Base-by-base conservation (phyloP, 1,140 invertebrate genomes). In the Lysiphlebus fabarum region DNA sequence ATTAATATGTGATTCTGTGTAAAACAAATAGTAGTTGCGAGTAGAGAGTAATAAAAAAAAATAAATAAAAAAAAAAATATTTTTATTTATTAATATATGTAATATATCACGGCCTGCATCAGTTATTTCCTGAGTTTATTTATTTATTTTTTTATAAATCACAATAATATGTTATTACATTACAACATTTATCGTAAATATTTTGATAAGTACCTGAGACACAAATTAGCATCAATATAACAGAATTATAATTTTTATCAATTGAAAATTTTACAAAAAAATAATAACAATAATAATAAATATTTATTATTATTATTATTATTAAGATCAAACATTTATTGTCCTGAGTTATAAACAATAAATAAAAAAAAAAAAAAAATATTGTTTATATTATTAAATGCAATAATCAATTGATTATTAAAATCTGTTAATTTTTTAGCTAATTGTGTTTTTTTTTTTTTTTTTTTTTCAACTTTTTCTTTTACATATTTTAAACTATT, bases 91-190 rank as follows among this genome's bases (percentile, higher is more conserved):
- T 75, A 75, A 73, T 56, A 73, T 71, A 68, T 74, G 73, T 67
- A 69, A 62, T 66, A 67, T 73, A 79, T 79, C 76, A 78, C 77
- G 76, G 77, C 77, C 76, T 79, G 76, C 75, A 78, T 79, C 66
- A 75, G 72, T 72, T 77, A 26, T 26, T 78, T 76, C 76, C 76
- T 79, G 77, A 79, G 76, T 79, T 74, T 74, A 70, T 77, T 76
- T 68, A 68, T 74, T 73, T 67, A 71, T 73, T 73, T 72, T 71
- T 65, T n/a, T n/a, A n/a, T n/a, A 54, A 67, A 40, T 43, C 50
- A 56, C 41, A 12, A 59, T 54, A 26, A 26, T 26, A 26, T 26
- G 17, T 26, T 67, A 71, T 71, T 70, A 69, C 62, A 65, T 71
- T 61, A 61, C 66, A 58, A 63, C 63, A 65, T 58, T 67, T 34